These are phyloP conservation scores for Myopa testacea DNA, from an alignment of 2,888 invertebrate genomes.

Conservation along the genomic window DNA sequence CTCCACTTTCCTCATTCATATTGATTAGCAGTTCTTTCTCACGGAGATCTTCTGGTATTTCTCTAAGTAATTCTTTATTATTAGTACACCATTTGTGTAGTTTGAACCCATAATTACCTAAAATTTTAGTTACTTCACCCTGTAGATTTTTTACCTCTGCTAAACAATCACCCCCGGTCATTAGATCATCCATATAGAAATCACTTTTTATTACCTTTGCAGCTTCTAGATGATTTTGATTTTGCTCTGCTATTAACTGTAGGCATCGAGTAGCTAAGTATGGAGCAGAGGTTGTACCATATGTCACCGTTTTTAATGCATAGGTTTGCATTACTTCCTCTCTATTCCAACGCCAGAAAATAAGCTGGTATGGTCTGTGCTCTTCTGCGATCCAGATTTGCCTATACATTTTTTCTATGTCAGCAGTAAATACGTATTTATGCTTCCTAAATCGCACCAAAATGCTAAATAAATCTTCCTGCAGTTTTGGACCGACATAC, in stretches of 20 bases:
- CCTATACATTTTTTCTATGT: conserved; percentile 3
- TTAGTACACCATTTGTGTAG: conserved; percentile 31
- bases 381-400: not conserved
- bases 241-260: conserved; percentile 31
- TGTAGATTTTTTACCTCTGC: not conserved
- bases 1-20: not conserved
- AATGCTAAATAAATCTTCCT: conserved; percentile 1
- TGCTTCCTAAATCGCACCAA: not conserved
- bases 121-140: conserved; percentile 13
- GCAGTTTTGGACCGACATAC: not conserved
- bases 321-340: conserved; percentile 17
- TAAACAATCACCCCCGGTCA: conserved; percentile 15
- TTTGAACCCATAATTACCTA: conserved; percentile 14
- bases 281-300: conserved; percentile 36
- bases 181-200: conserved; percentile 46
- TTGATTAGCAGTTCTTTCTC: conserved; percentile 8
- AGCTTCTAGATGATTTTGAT: conserved; percentile 47
- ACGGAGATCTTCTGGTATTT: not conserved
- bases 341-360: not conserved
- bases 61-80: not conserved
- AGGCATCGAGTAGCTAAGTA: conserved; percentile 44
- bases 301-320: conserved; percentile 40
- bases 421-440: conserved; percentile 1
- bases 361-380: not conserved
- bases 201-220: conserved; percentile 36